Evolutionary conservation across 2,888 invertebrate genomes (phyloP).

Genomic region (Eristalinus sepulchralis): DNA sequence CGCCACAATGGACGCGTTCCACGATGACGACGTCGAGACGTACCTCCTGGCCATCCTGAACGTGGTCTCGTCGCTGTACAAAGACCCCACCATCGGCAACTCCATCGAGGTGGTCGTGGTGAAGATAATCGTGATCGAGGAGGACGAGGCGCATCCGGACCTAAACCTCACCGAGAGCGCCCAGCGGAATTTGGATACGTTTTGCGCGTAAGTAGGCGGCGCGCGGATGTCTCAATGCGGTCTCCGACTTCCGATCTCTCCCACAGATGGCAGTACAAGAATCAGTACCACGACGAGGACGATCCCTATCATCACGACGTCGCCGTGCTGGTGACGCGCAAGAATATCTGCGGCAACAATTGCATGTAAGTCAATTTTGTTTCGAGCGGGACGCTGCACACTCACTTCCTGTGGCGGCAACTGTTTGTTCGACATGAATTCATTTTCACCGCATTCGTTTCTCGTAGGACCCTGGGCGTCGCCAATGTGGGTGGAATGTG

Average conservation of each 20-base stretch:
- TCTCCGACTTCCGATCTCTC: constrained; percentile 31
- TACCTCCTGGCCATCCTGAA: constrained; percentile 96
- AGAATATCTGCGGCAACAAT: constrained; percentile 85
- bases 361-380: constrained; percentile 77
- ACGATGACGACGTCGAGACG: constrained; percentile 91
- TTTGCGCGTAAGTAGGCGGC: constrained; percentile 84
- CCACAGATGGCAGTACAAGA: constrained; percentile 87
- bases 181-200: constrained; percentile 90
- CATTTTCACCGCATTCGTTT: constrained; percentile 35
- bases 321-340: constrained; percentile 91
- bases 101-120: constrained; percentile 95
- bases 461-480: constrained; percentile 89
- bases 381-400: neutral
- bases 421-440: constrained; percentile 62
- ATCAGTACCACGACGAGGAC: constrained; percentile 85
- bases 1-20: constrained; percentile 92
- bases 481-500: constrained; percentile 96
- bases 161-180: constrained; percentile 90
- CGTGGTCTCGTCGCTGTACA: constrained; percentile 93
- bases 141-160: constrained; percentile 83
- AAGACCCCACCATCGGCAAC: constrained; percentile 94
- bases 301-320: constrained; percentile 95
- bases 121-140: constrained; percentile 87
- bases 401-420: constrained; percentile 53
- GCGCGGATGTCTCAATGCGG: neutral